A percentile compares a stretch with the other conserved stretches of the same genome.
These are phyloP conservation scores for Omphaloscelis lunosa DNA, from an alignment of 2,888 invertebrate genomes.

Conservation along the genomic window DNA sequence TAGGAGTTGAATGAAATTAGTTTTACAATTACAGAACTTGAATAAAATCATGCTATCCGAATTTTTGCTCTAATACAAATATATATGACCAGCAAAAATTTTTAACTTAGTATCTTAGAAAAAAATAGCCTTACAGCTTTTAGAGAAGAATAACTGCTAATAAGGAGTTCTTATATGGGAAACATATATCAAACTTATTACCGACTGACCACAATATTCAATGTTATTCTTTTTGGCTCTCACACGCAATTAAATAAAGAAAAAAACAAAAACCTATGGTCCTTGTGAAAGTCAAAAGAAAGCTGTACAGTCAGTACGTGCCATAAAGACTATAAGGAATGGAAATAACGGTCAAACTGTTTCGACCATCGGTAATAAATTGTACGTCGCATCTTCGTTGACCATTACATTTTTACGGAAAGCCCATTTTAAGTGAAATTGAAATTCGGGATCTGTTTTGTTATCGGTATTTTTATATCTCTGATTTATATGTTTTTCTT, in stretches of 20 bases:
- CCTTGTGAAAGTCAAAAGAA: conserved; percentile 59
- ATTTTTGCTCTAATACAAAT: not conserved
- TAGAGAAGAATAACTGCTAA: not conserved
- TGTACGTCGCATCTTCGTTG: not conserved
- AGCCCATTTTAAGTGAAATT: not conserved
- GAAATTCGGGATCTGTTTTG: not conserved
- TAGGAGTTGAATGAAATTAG: not conserved
- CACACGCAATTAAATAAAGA: not conserved
- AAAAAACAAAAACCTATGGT: conserved; percentile 16
- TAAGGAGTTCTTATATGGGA: not conserved
- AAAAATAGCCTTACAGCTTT: not conserved
- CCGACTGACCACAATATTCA: not conserved
- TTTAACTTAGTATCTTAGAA: not conserved
- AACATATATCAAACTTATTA: not conserved
- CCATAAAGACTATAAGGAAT: conserved; percentile 27
- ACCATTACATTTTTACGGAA: not conserved
- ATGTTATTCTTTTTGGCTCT: not conserved
- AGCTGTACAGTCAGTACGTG: conserved; percentile 32
- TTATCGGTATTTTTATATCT: not conserved
- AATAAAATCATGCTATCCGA: not conserved
- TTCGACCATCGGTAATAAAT: conserved; percentile 23
- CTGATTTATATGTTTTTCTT: not conserved
- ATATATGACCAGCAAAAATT: not conserved
- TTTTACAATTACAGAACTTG: not conserved
- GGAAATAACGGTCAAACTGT: conserved; percentile 28